Percentiles rank a stretch among this genome's conserved stretches.
phyloP scores from a whole-genome alignment of 1,140 invertebrate genomes.

The Lucilia sericata region DNA sequence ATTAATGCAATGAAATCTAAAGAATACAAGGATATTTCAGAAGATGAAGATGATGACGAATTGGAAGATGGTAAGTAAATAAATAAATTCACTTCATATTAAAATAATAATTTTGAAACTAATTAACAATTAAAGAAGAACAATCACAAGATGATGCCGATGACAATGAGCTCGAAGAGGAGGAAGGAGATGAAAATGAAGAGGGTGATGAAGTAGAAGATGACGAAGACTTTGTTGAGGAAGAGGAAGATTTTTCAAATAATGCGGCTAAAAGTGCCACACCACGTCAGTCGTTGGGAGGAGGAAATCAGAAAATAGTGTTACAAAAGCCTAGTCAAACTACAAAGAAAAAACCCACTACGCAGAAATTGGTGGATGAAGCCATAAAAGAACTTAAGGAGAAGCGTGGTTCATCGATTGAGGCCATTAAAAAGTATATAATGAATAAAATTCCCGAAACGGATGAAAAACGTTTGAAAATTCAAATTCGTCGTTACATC shows the following conservation, averaged over 20 bases:
- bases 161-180: background rate
- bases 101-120: background rate
- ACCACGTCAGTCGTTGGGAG: slow-evolving; percentile 16
- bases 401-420: slow-evolving; percentile 33
- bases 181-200: background rate
- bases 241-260: background rate
- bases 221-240: slow-evolving; percentile 6
- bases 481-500: background rate
- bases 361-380: background rate
- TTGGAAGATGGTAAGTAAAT: background rate
- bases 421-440: slow-evolving; percentile 38
- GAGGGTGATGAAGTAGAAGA: slow-evolving; percentile 17
- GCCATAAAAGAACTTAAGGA: slow-evolving; percentile 33
- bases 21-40: background rate
- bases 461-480: slow-evolving; percentile 37
- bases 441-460: slow-evolving; percentile 39
- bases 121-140: background rate
- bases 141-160: background rate
- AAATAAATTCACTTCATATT: background rate
- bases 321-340: background rate
- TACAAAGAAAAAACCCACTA: background rate
- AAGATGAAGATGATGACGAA: background rate
- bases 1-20: background rate
- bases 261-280: background rate
- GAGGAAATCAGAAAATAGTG: slow-evolving; percentile 18